Conservation (phyloP, 2,888 invertebrate species). For the Julus scanicus region DNA sequence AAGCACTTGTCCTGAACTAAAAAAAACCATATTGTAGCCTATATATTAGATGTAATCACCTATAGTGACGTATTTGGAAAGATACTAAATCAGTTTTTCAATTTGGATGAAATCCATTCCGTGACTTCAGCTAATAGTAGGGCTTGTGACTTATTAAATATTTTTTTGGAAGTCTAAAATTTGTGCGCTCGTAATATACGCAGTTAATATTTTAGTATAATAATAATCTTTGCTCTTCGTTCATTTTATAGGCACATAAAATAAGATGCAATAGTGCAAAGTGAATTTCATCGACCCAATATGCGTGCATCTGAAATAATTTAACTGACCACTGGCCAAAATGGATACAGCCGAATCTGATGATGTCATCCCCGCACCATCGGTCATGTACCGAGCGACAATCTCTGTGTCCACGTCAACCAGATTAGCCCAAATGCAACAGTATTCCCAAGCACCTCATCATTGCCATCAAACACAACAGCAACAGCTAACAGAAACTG, state of each 20-base stretch:
- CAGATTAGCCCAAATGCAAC: slow-evolving; percentile 24
- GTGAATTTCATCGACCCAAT: slow-evolving; percentile 20
- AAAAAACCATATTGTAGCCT: too few relatives aligned
- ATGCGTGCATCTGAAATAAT: not conserved
- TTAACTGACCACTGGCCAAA: slow-evolving; percentile 20
- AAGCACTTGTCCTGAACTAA: too few relatives aligned
- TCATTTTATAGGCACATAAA: slow-evolving; percentile 38
- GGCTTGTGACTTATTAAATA: too few relatives aligned
- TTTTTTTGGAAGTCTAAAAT: too few relatives aligned
- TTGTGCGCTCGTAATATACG: too few relatives aligned
- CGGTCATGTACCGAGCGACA: slow-evolving; percentile 31
- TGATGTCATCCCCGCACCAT: not conserved
- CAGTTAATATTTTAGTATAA: not conserved
- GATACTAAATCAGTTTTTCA: too few relatives aligned
- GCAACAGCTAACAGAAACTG: not conserved
- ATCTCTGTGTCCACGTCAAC: slow-evolving; percentile 51
- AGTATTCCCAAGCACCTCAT: not conserved
- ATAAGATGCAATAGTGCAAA: not conserved
- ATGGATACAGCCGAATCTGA: not conserved
- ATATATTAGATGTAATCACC: too few relatives aligned
- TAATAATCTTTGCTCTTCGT: slow-evolving; percentile 4
- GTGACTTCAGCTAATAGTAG: too few relatives aligned
- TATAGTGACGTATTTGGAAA: too few relatives aligned
- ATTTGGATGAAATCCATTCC: too few relatives aligned
- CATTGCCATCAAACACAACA: not conserved